Percentiles rank a stretch among this genome's conserved stretches.
phyloP scores from a whole-genome alignment of 1,140 invertebrate genomes.

The Drosophila tani region DNA sequence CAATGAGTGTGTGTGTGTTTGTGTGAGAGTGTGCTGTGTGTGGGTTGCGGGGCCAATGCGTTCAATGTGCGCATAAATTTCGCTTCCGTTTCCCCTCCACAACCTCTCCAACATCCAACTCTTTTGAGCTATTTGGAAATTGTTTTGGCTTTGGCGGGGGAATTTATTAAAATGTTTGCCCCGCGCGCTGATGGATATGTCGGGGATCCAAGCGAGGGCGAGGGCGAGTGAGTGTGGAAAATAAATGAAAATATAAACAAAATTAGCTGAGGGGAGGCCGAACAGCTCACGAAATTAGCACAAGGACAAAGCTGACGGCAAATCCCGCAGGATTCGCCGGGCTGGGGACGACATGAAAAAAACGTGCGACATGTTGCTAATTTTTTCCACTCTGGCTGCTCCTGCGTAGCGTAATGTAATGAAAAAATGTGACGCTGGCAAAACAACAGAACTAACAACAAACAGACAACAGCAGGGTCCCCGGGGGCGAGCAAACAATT shows the following conservation, averaged over 20 bases:
- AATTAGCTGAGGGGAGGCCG: constrained; percentile 52
- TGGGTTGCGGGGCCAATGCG: constrained; percentile 42
- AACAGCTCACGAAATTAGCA: constrained; percentile 62
- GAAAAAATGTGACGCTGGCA: constrained; percentile 60
- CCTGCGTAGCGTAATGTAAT: constrained; percentile 56
- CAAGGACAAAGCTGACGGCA: constrained; percentile 54
- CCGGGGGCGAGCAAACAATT: constrained; percentile 66
- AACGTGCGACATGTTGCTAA: constrained; percentile 65
- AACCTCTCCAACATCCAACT: constrained; percentile 3
- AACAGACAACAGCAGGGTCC: constrained; percentile 54
- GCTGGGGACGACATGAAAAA: not conserved
- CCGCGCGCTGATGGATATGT: constrained; percentile 56
- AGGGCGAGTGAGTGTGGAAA: constrained; percentile 22
- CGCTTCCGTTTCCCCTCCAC: constrained; percentile 49
- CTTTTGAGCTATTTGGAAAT: constrained; percentile 67
- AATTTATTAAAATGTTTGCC: constrained; percentile 76
- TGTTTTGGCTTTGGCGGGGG: constrained; percentile 41
- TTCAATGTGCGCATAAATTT: constrained; percentile 75
- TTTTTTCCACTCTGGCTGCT: constrained; percentile 50
- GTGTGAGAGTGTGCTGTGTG: constrained; percentile 12
- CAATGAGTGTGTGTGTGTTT: constrained; percentile 24
- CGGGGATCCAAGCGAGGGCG: not conserved
- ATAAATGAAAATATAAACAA: constrained; percentile 76
- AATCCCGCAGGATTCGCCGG: constrained; percentile 59
- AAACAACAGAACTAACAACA: constrained; percentile 47